Base-by-base conservation (phyloP, 2,888 invertebrate species). In the Sarcophaga subvicina region DNA sequence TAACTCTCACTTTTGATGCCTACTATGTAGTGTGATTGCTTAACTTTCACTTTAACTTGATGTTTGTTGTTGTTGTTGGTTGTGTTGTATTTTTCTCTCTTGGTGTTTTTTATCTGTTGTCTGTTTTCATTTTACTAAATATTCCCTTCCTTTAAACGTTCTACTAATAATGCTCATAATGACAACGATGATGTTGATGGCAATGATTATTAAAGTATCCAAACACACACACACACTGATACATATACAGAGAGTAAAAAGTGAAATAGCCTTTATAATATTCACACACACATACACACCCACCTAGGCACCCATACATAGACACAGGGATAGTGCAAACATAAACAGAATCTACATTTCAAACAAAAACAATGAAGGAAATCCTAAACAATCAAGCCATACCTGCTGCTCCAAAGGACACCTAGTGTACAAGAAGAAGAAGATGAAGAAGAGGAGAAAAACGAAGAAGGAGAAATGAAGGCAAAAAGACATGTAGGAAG, bases 11-110 rank as follows among this genome's bases (percentile, higher is more conserved):
- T 37, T 37, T 37, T 37, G 8, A 37, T 8, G 37, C 8, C 37
- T 37, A 37, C 37, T 37, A 6, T 37, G 37, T 37, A 37, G 37
- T 6, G 37, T 37, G 6, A 37, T 37, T 37, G 37, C 37, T 37
- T 6, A 79, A 75, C 10, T 84, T 72, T 77, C 77, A 77, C 77
- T 85, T 85, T 80, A 37, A 72, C 60, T 59, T 72, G 62, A 25
- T 76, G 12, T 63, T 54, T 25, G 64, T 22, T 25, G 22, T 54
- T 45, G 22, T 37, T 69, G 10, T 67, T 62, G 22, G 3, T 59
- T 22, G 2, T 49, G 64, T 49, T 14, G 49, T 49, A 3, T 49
- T 49, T 11, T 49, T 54, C 37, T 37, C 17, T 63, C 45, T 62
- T n/a, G 22, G 45, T 25, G n/a, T 59, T 67, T 67, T 37, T 62